A percentile compares a stretch with the other conserved stretches of the same genome.
phyloP scores from a whole-genome alignment of 2,113 vertebrate genomes.

The Anoplopoma fimbria region DNA sequence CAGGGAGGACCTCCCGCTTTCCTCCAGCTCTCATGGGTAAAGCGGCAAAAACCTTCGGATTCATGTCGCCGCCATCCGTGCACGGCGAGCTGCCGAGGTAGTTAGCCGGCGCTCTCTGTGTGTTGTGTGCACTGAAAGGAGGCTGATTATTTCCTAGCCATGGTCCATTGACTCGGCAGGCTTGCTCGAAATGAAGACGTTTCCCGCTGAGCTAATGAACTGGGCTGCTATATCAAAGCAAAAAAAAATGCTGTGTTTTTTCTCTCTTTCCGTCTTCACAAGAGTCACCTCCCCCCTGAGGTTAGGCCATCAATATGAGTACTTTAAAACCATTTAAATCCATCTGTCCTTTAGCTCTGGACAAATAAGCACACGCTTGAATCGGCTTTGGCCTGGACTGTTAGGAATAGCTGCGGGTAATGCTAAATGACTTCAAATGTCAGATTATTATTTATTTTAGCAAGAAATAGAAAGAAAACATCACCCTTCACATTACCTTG shows the following conservation, averaged over 20 bases:
- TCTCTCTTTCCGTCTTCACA: background rate
- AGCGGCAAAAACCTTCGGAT: constrained; percentile 45
- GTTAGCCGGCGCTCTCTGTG: constrained; percentile 34
- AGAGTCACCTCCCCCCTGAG: constrained; percentile 40
- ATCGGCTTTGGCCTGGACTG: background rate
- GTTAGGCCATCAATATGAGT: constrained; percentile 32
- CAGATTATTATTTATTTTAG: constrained; percentile 2
- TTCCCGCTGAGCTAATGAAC: constrained; percentile 68
- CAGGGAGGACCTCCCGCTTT: constrained; percentile 17
- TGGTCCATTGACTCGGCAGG: constrained; percentile 62
- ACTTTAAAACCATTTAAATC: constrained; percentile 57
- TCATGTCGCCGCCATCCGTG: background rate
- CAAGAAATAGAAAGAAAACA: background rate
- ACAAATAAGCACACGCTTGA: background rate
- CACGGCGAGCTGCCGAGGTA: constrained; percentile 21
- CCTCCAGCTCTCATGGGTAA: constrained; percentile 12
- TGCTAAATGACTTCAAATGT: constrained; percentile 26
- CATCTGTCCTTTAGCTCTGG: constrained; percentile 32
- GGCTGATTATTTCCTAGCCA: constrained; percentile 59
- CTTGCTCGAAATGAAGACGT: constrained; percentile 65
- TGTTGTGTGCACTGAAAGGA: constrained; percentile 38
- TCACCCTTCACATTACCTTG: background rate
- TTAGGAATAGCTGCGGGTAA: background rate
- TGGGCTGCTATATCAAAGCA: constrained; percentile 48
- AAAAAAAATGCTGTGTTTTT: constrained; percentile 21